Base-by-base conservation (phyloP, 2,888 invertebrate genomes). In the Schrankia costaestrigalis region DNA sequence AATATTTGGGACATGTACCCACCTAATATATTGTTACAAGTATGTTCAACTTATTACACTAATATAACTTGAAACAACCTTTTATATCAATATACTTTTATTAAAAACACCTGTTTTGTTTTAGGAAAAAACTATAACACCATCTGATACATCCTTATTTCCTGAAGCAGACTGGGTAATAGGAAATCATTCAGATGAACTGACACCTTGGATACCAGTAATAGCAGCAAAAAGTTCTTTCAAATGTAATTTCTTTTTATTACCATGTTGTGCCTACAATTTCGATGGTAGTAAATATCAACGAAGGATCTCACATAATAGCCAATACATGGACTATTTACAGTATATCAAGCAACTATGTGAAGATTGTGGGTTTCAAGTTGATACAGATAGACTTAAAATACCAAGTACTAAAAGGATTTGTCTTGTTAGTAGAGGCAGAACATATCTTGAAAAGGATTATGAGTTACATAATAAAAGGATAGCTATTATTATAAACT, bases 151-250 rank as follows among this genome's bases (percentile, higher is more conserved):
- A 30, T 89, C 89, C 42, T 66, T 90, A 24, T 95, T 94, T 63
- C 91, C 93, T 5, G 90, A 92, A n/a, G 90, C 90, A 14, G 94
- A 97, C 65, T 98, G 98, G 97, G 83, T 99, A 30, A 97, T 99
- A 71, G 99, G 99, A 31, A 99, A 99, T 81, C 99, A 99, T 87
- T 97, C 98, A 8, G 99, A 99, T 88, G 99, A 99, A 75, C 82
- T 99, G n/a, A 98, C 99, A 5, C 98, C 98, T 1, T 99, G 99
- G 99, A 93, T 99, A 60, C 97, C 99, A 11, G 93, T 98, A 0
- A 92, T 99, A 57, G 94, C 98, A 13, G 92, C 96, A 0, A 90
- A 90, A 35, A 94, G 94, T 80, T 94, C 94, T 0, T 90, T 90
- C 34, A 86, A 86, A 14, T 93, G 94, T 37, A 93, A 93, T 38